Conservation (phyloP, 2,888 invertebrate species). For the Diarsia mendica region DNA sequence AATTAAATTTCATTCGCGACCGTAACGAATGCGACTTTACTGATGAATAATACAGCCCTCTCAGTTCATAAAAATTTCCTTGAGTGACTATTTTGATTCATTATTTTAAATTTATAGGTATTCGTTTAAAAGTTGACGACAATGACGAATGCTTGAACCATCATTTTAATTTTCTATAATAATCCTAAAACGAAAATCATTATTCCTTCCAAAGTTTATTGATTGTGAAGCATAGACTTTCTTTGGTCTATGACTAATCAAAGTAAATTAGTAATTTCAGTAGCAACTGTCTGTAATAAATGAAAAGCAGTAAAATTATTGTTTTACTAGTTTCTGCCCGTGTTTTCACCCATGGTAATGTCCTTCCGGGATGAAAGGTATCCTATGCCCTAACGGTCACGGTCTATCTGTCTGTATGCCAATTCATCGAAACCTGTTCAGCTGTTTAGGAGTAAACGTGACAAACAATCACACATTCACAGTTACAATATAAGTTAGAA, state of each 20-base stretch:
- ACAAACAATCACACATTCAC: neutral
- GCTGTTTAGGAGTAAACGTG: neutral
- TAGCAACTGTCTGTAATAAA: slow-evolving; percentile 3
- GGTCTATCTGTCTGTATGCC: neutral
- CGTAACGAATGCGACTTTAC: too few species aligned
- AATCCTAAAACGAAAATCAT: slow-evolving; percentile 25
- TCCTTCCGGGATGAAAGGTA: neutral
- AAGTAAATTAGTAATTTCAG: slow-evolving; percentile 35
- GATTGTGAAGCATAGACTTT: neutral
- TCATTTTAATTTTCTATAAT: neutral
- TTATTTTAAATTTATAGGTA: too few species aligned
- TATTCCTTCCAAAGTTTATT: slow-evolving; percentile 16
- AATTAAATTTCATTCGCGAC: too few species aligned
- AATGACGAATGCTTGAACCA: neutral
- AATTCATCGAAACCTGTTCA: neutral
- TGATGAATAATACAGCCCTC: too few species aligned
- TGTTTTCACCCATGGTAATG: neutral
- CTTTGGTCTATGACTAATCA: slow-evolving; percentile 35
- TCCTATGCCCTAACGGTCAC: neutral
- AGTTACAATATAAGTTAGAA: neutral
- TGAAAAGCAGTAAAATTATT: neutral
- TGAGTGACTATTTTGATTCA: neutral
- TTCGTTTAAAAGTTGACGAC: neutral
- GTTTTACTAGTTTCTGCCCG: neutral
- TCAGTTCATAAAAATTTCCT: too few species aligned